Evolutionary conservation across 2,113 vertebrate species (phyloP), one percentile per base, ranked within the genome.

Genomic region (Salminus brasiliensis): DNA sequence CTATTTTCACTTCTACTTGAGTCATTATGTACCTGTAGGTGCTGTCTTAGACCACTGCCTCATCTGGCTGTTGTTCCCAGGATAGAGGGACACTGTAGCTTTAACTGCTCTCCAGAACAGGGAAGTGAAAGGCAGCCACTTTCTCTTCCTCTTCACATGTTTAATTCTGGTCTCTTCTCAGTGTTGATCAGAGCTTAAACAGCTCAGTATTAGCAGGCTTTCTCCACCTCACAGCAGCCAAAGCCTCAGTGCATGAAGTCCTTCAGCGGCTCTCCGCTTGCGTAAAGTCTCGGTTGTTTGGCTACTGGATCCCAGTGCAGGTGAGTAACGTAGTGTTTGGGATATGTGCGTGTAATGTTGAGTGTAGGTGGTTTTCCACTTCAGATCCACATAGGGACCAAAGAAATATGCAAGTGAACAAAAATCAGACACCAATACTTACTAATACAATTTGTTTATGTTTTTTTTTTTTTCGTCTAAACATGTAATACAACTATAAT

Each of bases 71-170:
- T 43, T 18, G 1, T 8, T 25, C n/a, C 34, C 25, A 23, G 2
- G 15, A 23, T 10, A 77, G 23, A 0, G n/a, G 6, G 4, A 21
- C 21, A 30, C 78, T 79, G 78, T 65, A n/a, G 11, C 69, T 79
- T 79, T 79, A 79, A 79, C 59, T 30, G 16, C 23, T 11, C 15
- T 5, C 21, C 10, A 39, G 21, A 5, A 66, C 0, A 55, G 78
- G 78, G 78, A 79, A 79, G 78, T 79, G 78, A 66, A 34, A 79
- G 8, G 0, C n/a, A 45, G n/a, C 23, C 2, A 65, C 11, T 66
- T 65, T 79, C 60, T 15, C 39, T 79, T 79, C 70, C 47, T 63
- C 60, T 52, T 73, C 5, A 8, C 23, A 10, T 18, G 6, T 53
- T 79, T 72, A 66, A 43, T 72, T 73, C 5, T 0, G 77, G 34